Conservation (phyloP, 2,888 invertebrate genomes). For the Corythucha ciliata region DNA sequence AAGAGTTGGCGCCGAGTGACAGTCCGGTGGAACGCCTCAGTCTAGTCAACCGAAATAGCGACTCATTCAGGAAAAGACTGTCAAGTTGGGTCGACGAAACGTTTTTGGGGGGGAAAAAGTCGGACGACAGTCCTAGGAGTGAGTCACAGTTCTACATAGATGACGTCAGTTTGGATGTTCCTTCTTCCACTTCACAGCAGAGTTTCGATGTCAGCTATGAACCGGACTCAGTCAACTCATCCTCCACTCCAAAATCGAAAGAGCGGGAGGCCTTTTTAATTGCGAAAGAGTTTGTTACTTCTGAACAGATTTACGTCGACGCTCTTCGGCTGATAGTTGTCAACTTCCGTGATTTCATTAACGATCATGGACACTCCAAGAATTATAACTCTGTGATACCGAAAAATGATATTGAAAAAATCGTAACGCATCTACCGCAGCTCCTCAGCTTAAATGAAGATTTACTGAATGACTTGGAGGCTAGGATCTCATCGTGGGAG, state of each 20-base stretch:
- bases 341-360: slow-evolving; percentile 44
- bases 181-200: background rate
- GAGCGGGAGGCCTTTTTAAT: slow-evolving; percentile 40
- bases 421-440: slow-evolving; percentile 47
- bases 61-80: too few species aligned
- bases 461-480: slow-evolving; percentile 45
- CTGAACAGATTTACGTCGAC: slow-evolving; percentile 49
- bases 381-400: slow-evolving; percentile 41
- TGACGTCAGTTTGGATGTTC: background rate
- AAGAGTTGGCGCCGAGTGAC: too few species aligned
- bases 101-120: background rate
- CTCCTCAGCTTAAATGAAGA: slow-evolving; percentile 47
- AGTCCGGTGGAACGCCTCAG: background rate
- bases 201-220: background rate
- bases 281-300: slow-evolving; percentile 48
- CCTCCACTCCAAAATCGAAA: background rate
- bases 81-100: too few species aligned
- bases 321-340: slow-evolving; percentile 46
- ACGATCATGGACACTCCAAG: slow-evolving; percentile 39
- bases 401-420: slow-evolving; percentile 43
- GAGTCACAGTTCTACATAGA: background rate
- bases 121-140: background rate
- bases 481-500: slow-evolving; percentile 45
- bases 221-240: background rate
- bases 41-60: too few species aligned